Base-by-base conservation (phyloP, 2,113 vertebrate genomes). In the Salminus brasiliensis region DNA sequence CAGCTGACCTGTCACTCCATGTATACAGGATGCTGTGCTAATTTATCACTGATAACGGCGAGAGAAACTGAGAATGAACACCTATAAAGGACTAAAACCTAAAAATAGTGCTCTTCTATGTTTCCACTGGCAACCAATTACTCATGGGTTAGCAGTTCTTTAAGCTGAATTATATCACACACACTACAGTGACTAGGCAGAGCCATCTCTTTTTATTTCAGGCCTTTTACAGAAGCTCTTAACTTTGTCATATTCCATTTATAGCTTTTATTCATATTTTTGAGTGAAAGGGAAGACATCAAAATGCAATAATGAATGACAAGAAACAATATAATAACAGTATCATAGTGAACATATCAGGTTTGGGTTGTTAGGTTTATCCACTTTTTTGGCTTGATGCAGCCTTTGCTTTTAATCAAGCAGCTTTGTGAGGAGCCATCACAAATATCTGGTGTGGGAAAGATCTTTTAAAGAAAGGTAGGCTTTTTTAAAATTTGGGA, bases 81-180 rank as follows among this genome's bases (percentile, higher is more conserved):
- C 4, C 13, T 5, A 43, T 16, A 60, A 65, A 21, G 18, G 59
- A 43, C 8, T 45, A 12, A 52, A 34, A 47, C n/a, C 68, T 81
- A 59, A 78, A 74, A 43, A 41, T 62, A 74, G 71, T 16, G 63
- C 21, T 74, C 45, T 41, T 72, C 25, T 63, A 52, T 55, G n/a
- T 60, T 69, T 43, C 29, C n/a, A 12, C 30, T 60, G 76, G 67
- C 81, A 69, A n/a, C n/a, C n/a, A n/a, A 47, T 74, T 77, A 63
- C 62, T 78, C 53, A 57, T 53, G 53, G 53, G 63, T 72, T 45
- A 79, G 68, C 32, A n/a, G 23, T 78, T 60, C 52, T 69, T 53
- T 29, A 32, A 60, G 53, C 70, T 60, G 27, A 81, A 72, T 53
- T 41, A 63, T 45, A 47, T 67, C 53, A 23, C 52, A 23, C 52